phyloP scores from a whole-genome alignment of 2,888 invertebrate genomes.

The Diabrotica balteata region DNA sequence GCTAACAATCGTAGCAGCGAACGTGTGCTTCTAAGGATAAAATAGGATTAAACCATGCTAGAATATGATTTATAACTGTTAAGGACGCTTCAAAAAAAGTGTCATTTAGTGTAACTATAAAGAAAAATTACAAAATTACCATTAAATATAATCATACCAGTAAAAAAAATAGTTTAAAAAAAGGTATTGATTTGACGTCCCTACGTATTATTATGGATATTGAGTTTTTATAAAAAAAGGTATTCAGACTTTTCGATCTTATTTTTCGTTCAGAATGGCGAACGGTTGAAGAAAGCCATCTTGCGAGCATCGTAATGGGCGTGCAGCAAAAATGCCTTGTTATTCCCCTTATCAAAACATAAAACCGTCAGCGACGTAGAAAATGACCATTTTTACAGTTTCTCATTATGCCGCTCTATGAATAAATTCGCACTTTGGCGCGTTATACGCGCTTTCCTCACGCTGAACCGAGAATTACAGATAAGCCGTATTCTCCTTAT shows the following conservation, averaged over 20 bases:
- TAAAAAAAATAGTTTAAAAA: no score
- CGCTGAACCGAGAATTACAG: constrained; percentile 58
- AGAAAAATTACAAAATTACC: no score
- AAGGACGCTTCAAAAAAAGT: no score
- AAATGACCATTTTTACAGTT: constrained; percentile 66
- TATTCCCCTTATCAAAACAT: constrained; percentile 64
- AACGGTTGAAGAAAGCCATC: constrained; percentile 32
- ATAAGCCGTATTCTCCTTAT: constrained; percentile 53
- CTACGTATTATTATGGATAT: no score
- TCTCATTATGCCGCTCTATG: constrained; percentile 65
- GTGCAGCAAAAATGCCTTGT: constrained; percentile 58
- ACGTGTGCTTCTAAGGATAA: no score
- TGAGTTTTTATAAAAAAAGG: no score
- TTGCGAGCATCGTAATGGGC: constrained; percentile 46
- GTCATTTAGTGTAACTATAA: no score
- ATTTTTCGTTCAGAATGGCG: background rate
- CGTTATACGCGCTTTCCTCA: constrained; percentile 54
- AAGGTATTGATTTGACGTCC: no score
- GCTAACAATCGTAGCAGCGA: no score
- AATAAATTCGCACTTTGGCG: constrained; percentile 64
- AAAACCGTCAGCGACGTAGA: constrained; percentile 60
- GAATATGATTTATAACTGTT: no score
- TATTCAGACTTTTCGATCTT: background rate
- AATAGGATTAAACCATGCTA: no score
- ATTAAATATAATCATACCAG: no score